Base-by-base conservation (phyloP, 1,140 invertebrate genomes). In the Galendromus occidentalis region DNA sequence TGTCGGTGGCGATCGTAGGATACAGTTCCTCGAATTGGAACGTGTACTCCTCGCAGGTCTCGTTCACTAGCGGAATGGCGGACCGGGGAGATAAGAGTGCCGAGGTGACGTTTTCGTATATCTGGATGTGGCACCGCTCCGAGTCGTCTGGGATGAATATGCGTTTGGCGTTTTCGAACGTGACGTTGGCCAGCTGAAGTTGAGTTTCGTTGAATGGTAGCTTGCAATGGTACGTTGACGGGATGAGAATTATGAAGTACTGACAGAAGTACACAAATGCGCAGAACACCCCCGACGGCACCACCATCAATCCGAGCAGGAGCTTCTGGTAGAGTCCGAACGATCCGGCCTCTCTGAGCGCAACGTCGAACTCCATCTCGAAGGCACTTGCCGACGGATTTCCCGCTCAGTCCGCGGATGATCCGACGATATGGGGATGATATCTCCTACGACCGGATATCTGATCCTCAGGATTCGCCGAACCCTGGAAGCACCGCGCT, bases 1-100 rank as follows among this genome's bases (percentile, higher is more conserved):
- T 67, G 25, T 70, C 69, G 51, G 69, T 70, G n/a, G 69, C 67
- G 64, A 70, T 68, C 9, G 69, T 70, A 22, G 69, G 69, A 42
- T 69, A 70, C n/a, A 68, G 55, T 41, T 66, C 65, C 22, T 44
- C 44, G 51, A 70, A 70, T 44, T 70, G 66, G 64, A 69, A 70
- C 29, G 51, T 59, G 20, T 59, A 59, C 22, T 59, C 51, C 25
- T 17, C 22, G 33, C 51, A 59, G 14, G 51, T 59, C 20, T 25
- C 51, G 25, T 59, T 59, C 1, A 25, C n/a, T 9, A 59, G 22
- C 22, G 51, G 51, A 17, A 1, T 9, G n/a, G 25, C 25, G 14
- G 25, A 25, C n/a, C 51, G 25, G 4, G 18, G 18, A 33, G 14
- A 59, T 6, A 39, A 39, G 25, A 59, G 51, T 33, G 51, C 51